Base-by-base conservation (phyloP, 2,888 invertebrate species). In the Lasioglossum leucozonium region DNA sequence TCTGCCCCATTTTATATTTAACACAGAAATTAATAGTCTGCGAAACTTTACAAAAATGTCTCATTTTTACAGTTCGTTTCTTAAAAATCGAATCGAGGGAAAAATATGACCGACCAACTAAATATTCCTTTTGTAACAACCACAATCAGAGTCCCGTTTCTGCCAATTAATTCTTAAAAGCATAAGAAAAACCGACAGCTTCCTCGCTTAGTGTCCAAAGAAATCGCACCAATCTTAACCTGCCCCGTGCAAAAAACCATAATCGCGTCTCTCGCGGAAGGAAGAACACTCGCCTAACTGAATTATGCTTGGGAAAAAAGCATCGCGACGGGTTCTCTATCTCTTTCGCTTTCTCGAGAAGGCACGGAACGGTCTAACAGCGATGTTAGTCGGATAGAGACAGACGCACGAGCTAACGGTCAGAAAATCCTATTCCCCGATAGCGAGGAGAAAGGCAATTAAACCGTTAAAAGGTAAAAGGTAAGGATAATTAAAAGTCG, bases 371-470 rank as follows among this genome's bases (percentile, higher is more conserved):
- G 65, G 10, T 8, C 5, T 5, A 18, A 65, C 34, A 65, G 65
- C 30, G 65, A 22, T 34, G 10, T 30, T 30, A 6, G 62, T 16
- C 8, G 11, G n/a, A 69, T 4, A 69, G 69, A 69, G 69, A 69
- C 40, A 22, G 75, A 47, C 67, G 11, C 55, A 84, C 72, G 82
- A 58, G 62, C 78, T 72, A 76, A 79, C 81, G 81, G 76, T 82
- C 81, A 55, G 78, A 81, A 79, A 77, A 81, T 84, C 69, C 55
- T 72, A 34, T 80, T 80, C 44, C 18, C 55, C 86, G 80, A 83
- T 79, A 72, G 67, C 78, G 87, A 76, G 72, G 83, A 89, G 87
- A 87, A 88, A 91, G 90, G 85, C 89, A 90, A 91, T 91, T 89
- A 89, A 87, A 87, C 84, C 86, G 87, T 78, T 84, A 84, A 85